phyloP scores from a whole-genome alignment of 2,888 invertebrate species.

The Phyllotreta striolata region DNA sequence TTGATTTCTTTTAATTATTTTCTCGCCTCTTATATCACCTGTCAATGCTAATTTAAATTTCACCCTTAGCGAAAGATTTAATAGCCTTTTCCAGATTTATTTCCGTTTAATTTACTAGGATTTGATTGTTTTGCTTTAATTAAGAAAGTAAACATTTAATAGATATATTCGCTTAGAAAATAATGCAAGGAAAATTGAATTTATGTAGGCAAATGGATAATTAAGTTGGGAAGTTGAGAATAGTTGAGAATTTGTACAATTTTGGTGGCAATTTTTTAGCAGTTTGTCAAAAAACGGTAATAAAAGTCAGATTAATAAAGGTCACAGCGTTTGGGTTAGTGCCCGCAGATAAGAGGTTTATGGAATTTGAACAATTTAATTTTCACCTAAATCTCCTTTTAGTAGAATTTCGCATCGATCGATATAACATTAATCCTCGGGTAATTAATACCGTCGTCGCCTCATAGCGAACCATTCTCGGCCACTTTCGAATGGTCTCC shows the following conservation, averaged over 20 bases:
- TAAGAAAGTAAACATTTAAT: no score
- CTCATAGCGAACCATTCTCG: constrained; percentile 56
- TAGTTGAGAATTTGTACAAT: not conserved
- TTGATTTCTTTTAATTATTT: constrained; percentile 44
- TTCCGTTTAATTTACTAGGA: no score
- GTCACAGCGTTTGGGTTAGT: constrained; percentile 23
- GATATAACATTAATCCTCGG: constrained; percentile 56
- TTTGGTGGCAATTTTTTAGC: not conserved
- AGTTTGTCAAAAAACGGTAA: constrained; percentile 19
- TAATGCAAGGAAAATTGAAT: no score
- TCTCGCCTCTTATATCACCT: constrained; percentile 15
- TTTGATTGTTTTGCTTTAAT: no score
- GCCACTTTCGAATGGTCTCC: constrained; percentile 23
- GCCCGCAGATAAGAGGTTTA: constrained; percentile 43
- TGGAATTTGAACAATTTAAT: constrained; percentile 51
- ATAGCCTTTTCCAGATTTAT: not conserved
- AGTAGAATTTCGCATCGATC: constrained; percentile 50
- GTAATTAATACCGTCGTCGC: constrained; percentile 60
- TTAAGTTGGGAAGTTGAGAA: no score
- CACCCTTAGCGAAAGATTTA: constrained; percentile 17
- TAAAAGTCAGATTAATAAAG: constrained; percentile 31
- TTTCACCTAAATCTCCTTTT: constrained; percentile 49
- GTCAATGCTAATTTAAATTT: constrained; percentile 26
- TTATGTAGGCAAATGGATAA: no score
- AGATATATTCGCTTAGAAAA: no score